Base-by-base conservation (phyloP, 2,797 vertebrate species). In the Avahi laniger region DNA sequence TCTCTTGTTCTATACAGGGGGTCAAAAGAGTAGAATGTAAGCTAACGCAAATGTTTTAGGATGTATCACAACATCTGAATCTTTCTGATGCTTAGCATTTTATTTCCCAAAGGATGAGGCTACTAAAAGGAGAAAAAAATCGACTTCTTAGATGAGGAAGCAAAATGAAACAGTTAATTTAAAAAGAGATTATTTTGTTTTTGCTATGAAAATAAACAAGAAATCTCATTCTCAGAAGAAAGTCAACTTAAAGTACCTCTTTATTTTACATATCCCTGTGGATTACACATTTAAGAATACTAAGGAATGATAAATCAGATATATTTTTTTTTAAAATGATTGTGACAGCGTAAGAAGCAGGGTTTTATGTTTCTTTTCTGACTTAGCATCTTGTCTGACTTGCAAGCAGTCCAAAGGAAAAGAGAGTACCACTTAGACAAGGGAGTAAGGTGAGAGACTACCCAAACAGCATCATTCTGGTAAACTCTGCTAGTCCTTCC, bases 51-150 rank as follows among this genome's bases (percentile, higher is more conserved):
- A 65, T 94, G 50, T 72, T 69, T 86, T 85, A 67, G 76, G 70
- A 84, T 54, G 24, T 24, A 52, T 38, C 70, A 48, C 63, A 61
- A 26, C 14, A 54, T 82, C 73, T 82, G 41, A 91, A 81, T 89
- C 72, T 41, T 88, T 95, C 96, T 91, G 87, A 93, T 84, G 4
- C 20, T 76, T 93, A 70, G 26, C 91, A 26, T 97, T 97, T 96
- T 85, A 91, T 94, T 97, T 97, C 96, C 91, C 92, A 73, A 88
- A 96, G 50, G 87, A 12, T 48, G 93, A 82, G 35, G 35, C 57
- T 86, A 78, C 96, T 94, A 65, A 97, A 67, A 76, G 93, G 54
- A n/a, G 95, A 79, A 90, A 96, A 96, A 92, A 63, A 81, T 78
- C 69, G 92, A 46, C 9, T 79, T 91, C 95, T 95, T 94, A 24